Base-by-base conservation (phyloP, 2,888 invertebrate genomes). In the Epistrophella euchroma region DNA sequence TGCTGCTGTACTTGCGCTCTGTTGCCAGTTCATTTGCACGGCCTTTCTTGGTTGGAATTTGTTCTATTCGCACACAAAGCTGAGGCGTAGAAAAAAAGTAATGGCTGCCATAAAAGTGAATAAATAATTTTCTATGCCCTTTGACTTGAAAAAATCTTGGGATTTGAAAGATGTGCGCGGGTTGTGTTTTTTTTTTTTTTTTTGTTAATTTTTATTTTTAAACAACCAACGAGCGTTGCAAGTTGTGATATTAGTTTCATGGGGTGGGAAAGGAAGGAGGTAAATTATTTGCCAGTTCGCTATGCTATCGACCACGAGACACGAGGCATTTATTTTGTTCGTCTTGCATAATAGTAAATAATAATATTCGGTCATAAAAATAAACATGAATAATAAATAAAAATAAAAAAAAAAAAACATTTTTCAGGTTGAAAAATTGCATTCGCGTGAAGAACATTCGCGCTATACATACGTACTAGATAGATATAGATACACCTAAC, bases 91-190 rank as follows among this genome's bases (percentile, higher is more conserved):
- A 37, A 60, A 60, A 37, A 60, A 66, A 75, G 62, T 86, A 86
- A 86, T 86, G 77, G 77, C 78, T 47, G 74, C 73, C 74, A 77
- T 86, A 70, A 82, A 86, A 60, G 77, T 37, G 71, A 86, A 82
- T 78, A 86, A 81, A 86, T 86, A 78, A 86, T 81, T 75, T 86
- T 55, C 73, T 68, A 64, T 86, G 86, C 77, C 86, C 86, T 86
- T 86, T 86, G 82, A 86, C 86, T 86, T 78, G 68, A 17, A 17
- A 66, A 43, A 66, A 45, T 32, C 45, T 66, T 47, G 17, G 28
- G 45, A 66, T 66, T 55, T 71, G 77, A 82, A 78, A 77, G 81
- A 81, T 81, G 81, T 73, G 58, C 85, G 66, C 50, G 15, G 13
- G 7, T 19, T 40, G 11, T 56, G 37, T 66, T 70, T 43, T 47